Base-by-base conservation (phyloP, 2,113 vertebrate species). In the Poecilia latipinna region DNA sequence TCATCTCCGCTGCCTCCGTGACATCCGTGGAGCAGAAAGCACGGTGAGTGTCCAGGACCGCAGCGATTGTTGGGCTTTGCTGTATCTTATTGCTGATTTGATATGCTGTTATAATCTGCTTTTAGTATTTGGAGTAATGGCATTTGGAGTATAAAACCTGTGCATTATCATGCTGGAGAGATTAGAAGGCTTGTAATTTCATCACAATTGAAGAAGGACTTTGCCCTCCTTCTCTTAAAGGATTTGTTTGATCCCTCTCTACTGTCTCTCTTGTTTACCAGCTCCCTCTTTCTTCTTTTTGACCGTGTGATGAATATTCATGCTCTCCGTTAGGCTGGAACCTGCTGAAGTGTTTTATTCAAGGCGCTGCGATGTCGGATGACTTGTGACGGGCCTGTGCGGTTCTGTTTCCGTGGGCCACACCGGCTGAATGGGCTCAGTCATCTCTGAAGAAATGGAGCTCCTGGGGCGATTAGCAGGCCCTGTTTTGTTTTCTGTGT, bases 41-140 rank as follows among this genome's bases (percentile, higher is more conserved):
- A 93, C 96, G 89, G 97, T 98, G 93, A 97, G 97, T 97, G 12
- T 81, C 79, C 42, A 62, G 64, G 85, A 54, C 74, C 15, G 1
- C 67, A 74, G 33, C 32, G 22, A 54, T 82, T 74, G 44, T 81
- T 70, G 35, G 28, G 84, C 81, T 75, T 17, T 19, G 0, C 42
- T 32, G 61, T 39, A 39, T 42, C 35, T 42, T 15, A 26, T 65
- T 35, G 8, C 84, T 82, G 83, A 68, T 75, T 84, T 72, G 74
- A 64, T 82, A 75, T 60, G 26, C 66, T 72, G 73, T 84, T 70
- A 77, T 90, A 90, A 93, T 92, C 88, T 85, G 87, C 82, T 80
- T 84, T 89, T 72, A 89, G 82, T 90, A 84, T 89, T 92, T 80
- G 83, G 65, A 91, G 90, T 89, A 92, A 92, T 92, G 70, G 82